phyloP scores from a whole-genome alignment of 2,888 invertebrate species.

The Tipula unca region DNA sequence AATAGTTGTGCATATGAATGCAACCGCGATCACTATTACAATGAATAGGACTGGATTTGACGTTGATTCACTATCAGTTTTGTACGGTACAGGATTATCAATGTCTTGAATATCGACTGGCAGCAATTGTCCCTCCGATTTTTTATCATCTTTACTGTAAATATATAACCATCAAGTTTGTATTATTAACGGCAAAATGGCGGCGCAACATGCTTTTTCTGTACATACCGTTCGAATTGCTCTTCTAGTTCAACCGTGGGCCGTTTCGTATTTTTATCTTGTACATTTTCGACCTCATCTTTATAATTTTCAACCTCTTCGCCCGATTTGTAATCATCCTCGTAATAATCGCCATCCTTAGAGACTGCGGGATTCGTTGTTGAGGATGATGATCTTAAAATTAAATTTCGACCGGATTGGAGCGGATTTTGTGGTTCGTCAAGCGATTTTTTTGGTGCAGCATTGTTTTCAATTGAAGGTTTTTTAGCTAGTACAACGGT shows the following conservation, averaged over 20 bases:
- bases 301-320: conserved; percentile 18
- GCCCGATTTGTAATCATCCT: not conserved
- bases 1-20: not conserved
- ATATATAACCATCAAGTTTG: not conserved
- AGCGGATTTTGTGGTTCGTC: too few relatives aligned
- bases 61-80: not conserved
- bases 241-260: conserved; percentile 25
- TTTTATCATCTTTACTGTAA: not conserved
- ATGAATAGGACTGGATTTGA: not conserved
- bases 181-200: too few relatives aligned
- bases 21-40: not conserved
- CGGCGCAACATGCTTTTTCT: not conserved
- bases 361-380: not conserved
- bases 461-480: not conserved
- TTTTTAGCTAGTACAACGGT: not conserved
- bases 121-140: not conserved
- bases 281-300: conserved; percentile 26
- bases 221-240: conserved; percentile 23
- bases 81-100: not conserved
- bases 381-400: not conserved
- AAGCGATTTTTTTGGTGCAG: too few relatives aligned
- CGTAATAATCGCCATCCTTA: not conserved
- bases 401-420: not conserved
- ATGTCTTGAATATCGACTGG: not conserved
- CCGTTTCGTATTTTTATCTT: conserved; percentile 21